Evolutionary conservation across 2,113 vertebrate genomes (phyloP).

Genomic region (Holacanthus passer): DNA sequence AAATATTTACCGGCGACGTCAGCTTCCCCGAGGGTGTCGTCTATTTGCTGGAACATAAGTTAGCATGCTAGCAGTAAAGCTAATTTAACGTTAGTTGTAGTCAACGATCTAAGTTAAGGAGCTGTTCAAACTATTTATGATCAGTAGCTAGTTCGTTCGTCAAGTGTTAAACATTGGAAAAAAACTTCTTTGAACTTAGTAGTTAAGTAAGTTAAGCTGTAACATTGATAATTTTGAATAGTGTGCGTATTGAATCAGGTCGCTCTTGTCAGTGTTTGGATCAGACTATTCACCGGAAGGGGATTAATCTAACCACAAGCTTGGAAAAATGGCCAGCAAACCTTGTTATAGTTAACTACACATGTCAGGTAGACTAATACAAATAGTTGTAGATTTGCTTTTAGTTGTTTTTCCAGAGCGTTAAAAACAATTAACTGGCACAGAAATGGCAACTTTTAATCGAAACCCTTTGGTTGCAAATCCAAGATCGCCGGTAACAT

Average conservation of each 20-base stretch:
- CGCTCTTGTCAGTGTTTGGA: slow-evolving; percentile 19
- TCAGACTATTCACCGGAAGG: slow-evolving; percentile 49
- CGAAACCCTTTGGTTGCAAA: neutral
- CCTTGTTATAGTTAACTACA: neutral
- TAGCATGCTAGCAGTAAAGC: slow-evolving; percentile 54
- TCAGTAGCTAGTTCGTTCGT: fast-evolving
- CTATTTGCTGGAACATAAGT: slow-evolving; percentile 72
- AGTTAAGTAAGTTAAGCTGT: neutral
- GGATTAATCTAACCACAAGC: slow-evolving; percentile 32
- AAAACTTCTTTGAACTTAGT: fast-evolving
- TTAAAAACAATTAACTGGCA: neutral
- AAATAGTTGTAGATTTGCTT: neutral
- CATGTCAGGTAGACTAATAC: neutral
- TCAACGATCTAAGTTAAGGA: neutral
- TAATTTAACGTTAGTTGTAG: slow-evolving; percentile 5
- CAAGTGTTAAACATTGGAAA: neutral
- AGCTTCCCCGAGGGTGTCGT: slow-evolving; percentile 66
- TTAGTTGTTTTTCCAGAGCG: neutral
- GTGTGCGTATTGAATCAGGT: slow-evolving; percentile 24
- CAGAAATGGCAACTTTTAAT: neutral
- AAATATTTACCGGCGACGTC: slow-evolving; percentile 75
- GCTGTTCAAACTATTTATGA: neutral
- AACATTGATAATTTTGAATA: neutral
- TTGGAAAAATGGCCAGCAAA: neutral
- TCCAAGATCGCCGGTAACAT: neutral